phyloP scores from a whole-genome alignment of 2,113 vertebrate genomes.

The Callipepla squamata region DNA sequence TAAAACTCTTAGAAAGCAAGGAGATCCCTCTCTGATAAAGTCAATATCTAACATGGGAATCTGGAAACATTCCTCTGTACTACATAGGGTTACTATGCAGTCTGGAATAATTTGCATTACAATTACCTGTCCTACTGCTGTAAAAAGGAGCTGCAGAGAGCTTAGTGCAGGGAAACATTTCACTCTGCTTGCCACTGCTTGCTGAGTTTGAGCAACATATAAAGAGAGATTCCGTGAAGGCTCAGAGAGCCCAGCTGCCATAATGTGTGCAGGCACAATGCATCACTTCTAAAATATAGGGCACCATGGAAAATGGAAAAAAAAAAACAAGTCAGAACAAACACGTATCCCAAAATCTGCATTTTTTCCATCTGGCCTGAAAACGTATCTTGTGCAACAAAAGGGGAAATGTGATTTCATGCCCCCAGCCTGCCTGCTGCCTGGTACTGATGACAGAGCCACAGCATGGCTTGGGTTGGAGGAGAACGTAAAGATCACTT shows the following conservation, averaged over 20 bases:
- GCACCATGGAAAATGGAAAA: neutral
- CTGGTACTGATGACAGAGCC: too few relatives aligned
- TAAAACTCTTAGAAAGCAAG: neutral
- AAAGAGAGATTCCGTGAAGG: neutral
- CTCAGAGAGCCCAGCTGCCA: neutral
- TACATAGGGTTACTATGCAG: neutral
- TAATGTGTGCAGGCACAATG: neutral
- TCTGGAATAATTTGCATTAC: slow-evolving; percentile 27
- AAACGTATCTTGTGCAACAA: neutral
- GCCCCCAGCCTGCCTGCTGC: neutral
- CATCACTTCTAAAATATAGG: neutral
- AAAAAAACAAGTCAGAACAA: neutral
- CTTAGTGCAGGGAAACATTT: neutral
- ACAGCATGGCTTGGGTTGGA: too few relatives aligned
- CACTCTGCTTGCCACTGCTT: neutral
- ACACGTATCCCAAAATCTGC: neutral
- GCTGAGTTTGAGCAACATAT: neutral
- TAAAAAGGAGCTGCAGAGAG: slow-evolving; percentile 4
- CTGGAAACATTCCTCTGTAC: neutral
- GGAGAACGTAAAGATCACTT: too few relatives aligned
- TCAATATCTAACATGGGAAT: neutral
- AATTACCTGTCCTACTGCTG: neutral
- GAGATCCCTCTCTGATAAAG: neutral
- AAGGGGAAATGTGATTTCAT: neutral
- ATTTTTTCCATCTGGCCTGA: neutral